Evolutionary conservation across 2,888 invertebrate genomes (phyloP).

Genomic region (Chaetoderma sp.): DNA sequence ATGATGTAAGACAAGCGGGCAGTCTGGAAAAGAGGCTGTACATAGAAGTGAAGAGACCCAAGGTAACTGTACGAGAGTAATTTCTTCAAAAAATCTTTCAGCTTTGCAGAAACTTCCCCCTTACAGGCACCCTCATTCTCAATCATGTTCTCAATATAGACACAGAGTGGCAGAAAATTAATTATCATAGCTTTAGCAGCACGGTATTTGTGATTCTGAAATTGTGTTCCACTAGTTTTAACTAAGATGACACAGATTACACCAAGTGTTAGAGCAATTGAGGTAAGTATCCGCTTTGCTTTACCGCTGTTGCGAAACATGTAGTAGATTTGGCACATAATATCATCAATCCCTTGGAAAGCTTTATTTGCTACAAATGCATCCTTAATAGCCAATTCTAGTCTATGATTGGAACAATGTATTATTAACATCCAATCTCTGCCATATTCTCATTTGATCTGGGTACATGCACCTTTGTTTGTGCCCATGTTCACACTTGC

Average conservation of each 20-base stretch:
- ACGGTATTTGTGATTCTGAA: slow-evolving; percentile 7
- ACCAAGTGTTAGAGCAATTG: slow-evolving; percentile 3
- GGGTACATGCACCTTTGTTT: slow-evolving; percentile 2
- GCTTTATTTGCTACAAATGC: slow-evolving; percentile 3
- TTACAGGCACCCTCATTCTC: no score
- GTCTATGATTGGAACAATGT: slow-evolving; percentile 6
- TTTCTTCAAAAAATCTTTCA: no score
- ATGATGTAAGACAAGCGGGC: no score
- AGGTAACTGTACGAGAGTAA: no score
- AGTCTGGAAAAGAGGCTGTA: no score
- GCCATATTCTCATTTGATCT: not conserved
- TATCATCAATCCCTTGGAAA: slow-evolving; percentile 7
- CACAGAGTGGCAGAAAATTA: slow-evolving; percentile 11
- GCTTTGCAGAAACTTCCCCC: no score
- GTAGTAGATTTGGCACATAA: slow-evolving; percentile 8
- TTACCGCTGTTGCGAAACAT: slow-evolving; percentile 10
- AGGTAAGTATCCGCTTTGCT: not conserved
- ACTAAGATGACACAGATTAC: slow-evolving; percentile 7
- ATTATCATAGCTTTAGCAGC: slow-evolving; percentile 6
- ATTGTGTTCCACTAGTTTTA: slow-evolving; percentile 1
- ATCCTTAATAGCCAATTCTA: slow-evolving; percentile 10
- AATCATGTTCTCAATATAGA: no score
- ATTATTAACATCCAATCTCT: slow-evolving; percentile 11
- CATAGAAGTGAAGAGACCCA: no score
- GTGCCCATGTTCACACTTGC: slow-evolving; percentile 9